A percentile compares a stretch with the other conserved stretches of the same genome.
Evolutionary conservation across 2,888 invertebrate species (phyloP).

Genomic region (Lucinisca nassula): DNA sequence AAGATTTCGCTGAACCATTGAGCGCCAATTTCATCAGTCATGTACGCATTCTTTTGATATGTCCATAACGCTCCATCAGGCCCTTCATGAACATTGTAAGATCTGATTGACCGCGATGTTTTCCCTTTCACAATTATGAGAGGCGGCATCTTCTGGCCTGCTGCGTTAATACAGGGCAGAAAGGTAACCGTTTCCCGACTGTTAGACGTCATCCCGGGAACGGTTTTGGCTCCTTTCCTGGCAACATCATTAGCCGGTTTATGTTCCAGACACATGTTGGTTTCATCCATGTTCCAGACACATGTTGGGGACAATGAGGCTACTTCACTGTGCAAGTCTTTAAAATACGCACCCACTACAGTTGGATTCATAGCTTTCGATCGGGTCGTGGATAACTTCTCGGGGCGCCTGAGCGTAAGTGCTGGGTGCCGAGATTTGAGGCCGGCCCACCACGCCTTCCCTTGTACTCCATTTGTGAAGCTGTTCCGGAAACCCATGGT

Average conservation of each 20-base stretch:
- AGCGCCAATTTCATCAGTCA: background rate
- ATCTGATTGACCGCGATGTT: constrained; percentile 16
- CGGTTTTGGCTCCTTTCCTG: background rate
- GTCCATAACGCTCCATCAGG: background rate
- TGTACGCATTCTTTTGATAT: background rate
- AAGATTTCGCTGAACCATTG: background rate
- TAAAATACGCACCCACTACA: background rate
- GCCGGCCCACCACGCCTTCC: background rate
- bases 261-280: constrained; percentile 10
- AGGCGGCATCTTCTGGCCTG: constrained; percentile 34
- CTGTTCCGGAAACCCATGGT: background rate
- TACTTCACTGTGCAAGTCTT: too few relatives aligned
- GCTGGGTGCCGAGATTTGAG: too few relatives aligned
- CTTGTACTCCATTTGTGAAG: background rate
- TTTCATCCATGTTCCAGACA: constrained; percentile 20
- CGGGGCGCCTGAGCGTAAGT: background rate
- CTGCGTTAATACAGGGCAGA: background rate
- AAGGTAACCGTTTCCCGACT: background rate
- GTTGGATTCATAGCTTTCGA: background rate
- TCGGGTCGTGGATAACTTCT: background rate
- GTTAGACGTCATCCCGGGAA: background rate
- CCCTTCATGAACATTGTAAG: background rate
- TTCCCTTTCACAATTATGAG: constrained; percentile 55
- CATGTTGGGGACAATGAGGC: too few relatives aligned
- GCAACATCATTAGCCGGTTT: background rate